These are phyloP conservation scores for Apantesis nais DNA, from an alignment of 2,888 invertebrate genomes.

Conservation along the genomic window DNA sequence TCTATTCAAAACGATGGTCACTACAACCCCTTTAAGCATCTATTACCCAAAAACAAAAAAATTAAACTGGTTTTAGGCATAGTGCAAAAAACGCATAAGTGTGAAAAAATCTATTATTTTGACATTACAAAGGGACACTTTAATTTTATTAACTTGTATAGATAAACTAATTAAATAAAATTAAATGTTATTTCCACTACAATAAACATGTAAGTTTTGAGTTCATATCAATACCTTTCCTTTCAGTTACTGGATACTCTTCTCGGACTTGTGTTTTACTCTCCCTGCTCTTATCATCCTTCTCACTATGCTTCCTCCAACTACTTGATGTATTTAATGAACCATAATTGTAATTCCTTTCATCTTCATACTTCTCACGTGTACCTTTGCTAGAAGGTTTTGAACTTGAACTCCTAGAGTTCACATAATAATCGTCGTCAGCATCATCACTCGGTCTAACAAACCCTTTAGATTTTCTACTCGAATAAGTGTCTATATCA, in stretches of 20 bases:
- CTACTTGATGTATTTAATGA: slow-evolving; percentile 46
- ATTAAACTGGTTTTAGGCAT: too few species aligned
- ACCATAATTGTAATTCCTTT: slow-evolving; percentile 25
- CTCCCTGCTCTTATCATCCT: slow-evolving; percentile 18
- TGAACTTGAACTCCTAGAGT: slow-evolving; percentile 13
- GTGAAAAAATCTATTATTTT: too few species aligned
- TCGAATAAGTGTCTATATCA: slow-evolving; percentile 7
- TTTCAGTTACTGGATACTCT: slow-evolving; percentile 13
- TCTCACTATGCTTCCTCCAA: slow-evolving; percentile 56
- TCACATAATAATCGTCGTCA: slow-evolving; percentile 29
- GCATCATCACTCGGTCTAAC: slow-evolving; percentile 11
- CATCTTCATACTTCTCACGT: slow-evolving; percentile 29
- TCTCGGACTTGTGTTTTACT: slow-evolving; percentile 14
- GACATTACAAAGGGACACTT: too few species aligned
- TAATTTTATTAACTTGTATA: too few species aligned
- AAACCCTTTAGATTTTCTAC: slow-evolving; percentile 12
- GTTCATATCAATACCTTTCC: slow-evolving; percentile 6
- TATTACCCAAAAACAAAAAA: too few species aligned
- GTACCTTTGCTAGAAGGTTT: slow-evolving; percentile 11
- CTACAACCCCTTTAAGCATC: too few species aligned
- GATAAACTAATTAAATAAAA: too few species aligned
- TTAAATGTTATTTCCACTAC: too few species aligned
- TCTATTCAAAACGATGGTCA: too few species aligned
- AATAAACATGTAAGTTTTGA: background rate
- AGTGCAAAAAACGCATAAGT: too few species aligned